Percentiles rank a stretch among this genome's conserved stretches.
Conservation (phyloP, 1,140 invertebrate species). For the Drosophila fuyamai region DNA sequence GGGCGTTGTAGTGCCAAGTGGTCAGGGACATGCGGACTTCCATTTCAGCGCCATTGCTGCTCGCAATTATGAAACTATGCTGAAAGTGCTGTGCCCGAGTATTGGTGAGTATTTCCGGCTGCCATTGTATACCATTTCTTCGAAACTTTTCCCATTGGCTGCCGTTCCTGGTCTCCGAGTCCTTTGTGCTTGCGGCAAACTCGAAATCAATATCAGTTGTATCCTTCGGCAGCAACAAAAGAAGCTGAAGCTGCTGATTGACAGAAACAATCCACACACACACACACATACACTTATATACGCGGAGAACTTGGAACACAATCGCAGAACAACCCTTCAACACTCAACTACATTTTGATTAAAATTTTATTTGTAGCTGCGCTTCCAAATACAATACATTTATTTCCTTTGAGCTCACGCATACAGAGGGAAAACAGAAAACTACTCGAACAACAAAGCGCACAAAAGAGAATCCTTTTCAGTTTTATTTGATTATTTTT, state of each 20-base stretch:
- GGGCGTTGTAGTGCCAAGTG: slow-evolving; percentile 54
- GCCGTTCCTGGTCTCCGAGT: slow-evolving; percentile 26
- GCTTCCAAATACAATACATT: slow-evolving; percentile 66
- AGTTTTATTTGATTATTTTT: slow-evolving; percentile 55
- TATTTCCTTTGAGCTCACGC: slow-evolving; percentile 69
- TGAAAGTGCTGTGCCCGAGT: slow-evolving; percentile 22
- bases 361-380: slow-evolving; percentile 79
- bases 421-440: slow-evolving; percentile 34
- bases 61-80: slow-evolving; percentile 81
- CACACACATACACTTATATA: slow-evolving; percentile 23
- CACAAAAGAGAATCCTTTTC: slow-evolving; percentile 74
- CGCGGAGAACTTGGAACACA: slow-evolving; percentile 23
- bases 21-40: slow-evolving; percentile 24
- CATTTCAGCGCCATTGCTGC: slow-evolving; percentile 60
- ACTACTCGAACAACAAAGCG: slow-evolving; percentile 78
- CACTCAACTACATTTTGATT: slow-evolving; percentile 83
- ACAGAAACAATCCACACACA: slow-evolving; percentile 75
- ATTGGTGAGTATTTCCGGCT: slow-evolving; percentile 41
- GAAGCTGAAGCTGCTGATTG: slow-evolving; percentile 79
- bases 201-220: slow-evolving; percentile 83
- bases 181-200: slow-evolving; percentile 65
- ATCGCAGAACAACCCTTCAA: slow-evolving; percentile 75
- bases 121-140: slow-evolving; percentile 48
- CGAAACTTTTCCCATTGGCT: slow-evolving; percentile 80
- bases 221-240: slow-evolving; percentile 80